phyloP scores from a whole-genome alignment of 2,797 vertebrate species.

The Clarias platycephalus region DNA sequence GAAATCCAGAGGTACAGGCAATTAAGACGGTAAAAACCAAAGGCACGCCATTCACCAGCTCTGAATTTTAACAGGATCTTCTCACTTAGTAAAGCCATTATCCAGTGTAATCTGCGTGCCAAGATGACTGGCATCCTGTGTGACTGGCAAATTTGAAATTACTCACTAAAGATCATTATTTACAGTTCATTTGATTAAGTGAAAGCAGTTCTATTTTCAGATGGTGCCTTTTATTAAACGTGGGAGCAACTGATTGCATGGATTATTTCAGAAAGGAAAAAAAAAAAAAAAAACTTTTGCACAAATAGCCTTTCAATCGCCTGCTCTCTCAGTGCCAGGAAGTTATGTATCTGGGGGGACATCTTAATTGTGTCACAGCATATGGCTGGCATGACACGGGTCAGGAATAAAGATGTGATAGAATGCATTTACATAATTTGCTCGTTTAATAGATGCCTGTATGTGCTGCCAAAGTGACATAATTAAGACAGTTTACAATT shows the following conservation, averaged over 20 bases:
- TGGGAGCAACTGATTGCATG: not conserved
- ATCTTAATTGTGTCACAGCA: not conserved
- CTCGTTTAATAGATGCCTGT: not conserved
- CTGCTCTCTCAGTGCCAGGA: slow-evolving; percentile 1
- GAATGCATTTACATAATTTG: not conserved
- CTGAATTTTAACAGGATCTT: not conserved
- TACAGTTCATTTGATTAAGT: not conserved
- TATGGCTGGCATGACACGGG: not conserved
- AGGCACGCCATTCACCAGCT: not conserved
- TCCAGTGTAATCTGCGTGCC: not conserved
- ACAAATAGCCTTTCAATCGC: not conserved
- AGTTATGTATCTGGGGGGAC: not conserved
- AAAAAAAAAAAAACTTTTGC: not conserved
- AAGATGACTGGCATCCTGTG: not conserved
- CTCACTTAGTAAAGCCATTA: not conserved
- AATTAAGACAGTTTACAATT: not conserved
- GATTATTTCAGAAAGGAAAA: not conserved
- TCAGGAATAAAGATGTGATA: not conserved
- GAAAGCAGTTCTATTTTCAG: not conserved
- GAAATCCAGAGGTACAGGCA: not conserved
- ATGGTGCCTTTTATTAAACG: not conserved
- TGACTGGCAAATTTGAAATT: not conserved
- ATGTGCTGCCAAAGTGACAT: not conserved
- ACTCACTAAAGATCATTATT: not conserved
- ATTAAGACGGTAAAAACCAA: not conserved